phyloP scores from a whole-genome alignment of 1,140 invertebrate genomes.

The Drosophila dunni region DNA sequence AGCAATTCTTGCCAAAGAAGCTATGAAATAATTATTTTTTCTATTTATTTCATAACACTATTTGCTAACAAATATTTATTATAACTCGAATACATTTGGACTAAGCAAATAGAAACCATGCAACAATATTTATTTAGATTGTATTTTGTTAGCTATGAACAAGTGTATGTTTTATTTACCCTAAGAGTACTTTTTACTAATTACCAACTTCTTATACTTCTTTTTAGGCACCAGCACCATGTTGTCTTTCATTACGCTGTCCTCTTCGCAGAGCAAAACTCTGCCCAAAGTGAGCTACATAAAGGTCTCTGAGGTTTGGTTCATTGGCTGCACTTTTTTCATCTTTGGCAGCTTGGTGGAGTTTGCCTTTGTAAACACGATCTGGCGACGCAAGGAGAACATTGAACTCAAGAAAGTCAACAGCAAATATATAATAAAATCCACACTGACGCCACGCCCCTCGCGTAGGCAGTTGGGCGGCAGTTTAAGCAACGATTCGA shows the following conservation, averaged over 20 bases:
- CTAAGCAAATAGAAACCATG: too few relatives aligned
- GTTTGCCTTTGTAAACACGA: constrained; percentile 95
- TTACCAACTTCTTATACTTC: constrained; percentile 33
- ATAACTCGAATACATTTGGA: too few relatives aligned
- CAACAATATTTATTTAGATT: too few relatives aligned
- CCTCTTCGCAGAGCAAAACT: constrained; percentile 90
- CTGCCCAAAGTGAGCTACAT: constrained; percentile 95
- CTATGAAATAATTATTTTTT: too few relatives aligned
- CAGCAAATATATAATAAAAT: constrained; percentile 93
- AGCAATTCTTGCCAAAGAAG: too few relatives aligned
- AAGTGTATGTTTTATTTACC: too few relatives aligned
- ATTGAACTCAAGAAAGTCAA: constrained; percentile 93
- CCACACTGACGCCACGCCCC: constrained; percentile 91
- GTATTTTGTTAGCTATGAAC: too few relatives aligned
- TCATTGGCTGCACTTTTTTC: constrained; percentile 92
- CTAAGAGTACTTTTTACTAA: too few relatives aligned
- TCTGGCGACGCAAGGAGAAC: constrained; percentile 93
- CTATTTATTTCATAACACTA: too few relatives aligned
- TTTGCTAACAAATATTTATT: too few relatives aligned
- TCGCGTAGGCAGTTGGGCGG: constrained; percentile 88
- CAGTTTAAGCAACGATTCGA: constrained; percentile 85
- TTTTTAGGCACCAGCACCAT: constrained; percentile 90
- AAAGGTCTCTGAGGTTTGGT: constrained; percentile 95
- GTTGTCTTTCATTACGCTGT: constrained; percentile 94
- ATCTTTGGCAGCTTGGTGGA: constrained; percentile 94